Base-by-base conservation (phyloP, 2,888 invertebrate species). In the Prenolepis imparis region DNA sequence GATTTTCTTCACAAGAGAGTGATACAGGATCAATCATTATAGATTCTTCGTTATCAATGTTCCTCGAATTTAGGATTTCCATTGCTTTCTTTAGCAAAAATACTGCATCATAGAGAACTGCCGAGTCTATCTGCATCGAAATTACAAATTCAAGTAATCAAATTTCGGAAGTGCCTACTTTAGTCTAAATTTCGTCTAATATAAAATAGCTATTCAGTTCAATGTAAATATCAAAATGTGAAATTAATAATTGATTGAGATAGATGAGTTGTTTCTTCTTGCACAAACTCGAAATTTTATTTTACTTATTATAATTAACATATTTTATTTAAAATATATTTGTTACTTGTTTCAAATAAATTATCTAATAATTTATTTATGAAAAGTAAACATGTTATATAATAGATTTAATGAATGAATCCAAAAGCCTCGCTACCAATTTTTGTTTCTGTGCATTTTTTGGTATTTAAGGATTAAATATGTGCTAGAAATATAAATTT, bases 41-140 rank as follows among this genome's bases (percentile, higher is more conserved):
- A 32, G 81, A 74, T 39, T 90, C 85, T 15, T 89, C 66, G 28
- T 68, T 63, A 72, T 93, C 90, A 21, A 91, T 88, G 11, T 92
- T 91, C 82, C 91, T 84, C 48, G 95, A 94, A 80, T 95, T 95
- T n/a, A 98, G 92, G 90, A 97, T 96, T 89, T 96, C 96, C 81
- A 98, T 94, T 39, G 97, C 98, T 91, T 97, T 96, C 77, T 97
- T 96, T 93, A 98, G 97, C 86, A 98, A 95, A 87, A 96, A 96
- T 24, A 99, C 97, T 0, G 98, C 97, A 93, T 99, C 99, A 92
- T 98, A 97, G 83, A 98, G 95, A 85, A 99, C 95, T 21, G 98
- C 98, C 84, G 97, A 96, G 93, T 97, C 97, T 32, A 97, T 96
- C 96, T 96, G 95, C n/a, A 83, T 21, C 0, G 32, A 70, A 78